phyloP scores from a whole-genome alignment of 2,888 invertebrate species.

The Serripes groenlandicus region DNA sequence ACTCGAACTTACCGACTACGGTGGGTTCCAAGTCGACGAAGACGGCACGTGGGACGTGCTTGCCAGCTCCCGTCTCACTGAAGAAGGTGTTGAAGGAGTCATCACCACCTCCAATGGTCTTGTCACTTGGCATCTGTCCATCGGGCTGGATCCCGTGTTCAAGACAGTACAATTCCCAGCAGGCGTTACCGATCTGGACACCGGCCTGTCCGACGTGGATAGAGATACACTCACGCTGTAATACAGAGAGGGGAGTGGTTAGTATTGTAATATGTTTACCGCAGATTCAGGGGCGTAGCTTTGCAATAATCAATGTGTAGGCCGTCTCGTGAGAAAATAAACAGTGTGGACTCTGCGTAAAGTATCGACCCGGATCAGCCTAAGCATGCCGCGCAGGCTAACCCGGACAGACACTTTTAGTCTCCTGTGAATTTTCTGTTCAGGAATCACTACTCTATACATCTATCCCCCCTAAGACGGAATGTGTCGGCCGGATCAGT shows the following conservation, averaged over 20 bases:
- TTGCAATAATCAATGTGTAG: too few species aligned
- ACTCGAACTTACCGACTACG: conserved; percentile 91
- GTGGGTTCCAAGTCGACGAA: conserved; percentile 99
- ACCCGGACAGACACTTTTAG: too few species aligned
- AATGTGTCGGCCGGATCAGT: too few species aligned
- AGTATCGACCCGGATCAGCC: too few species aligned
- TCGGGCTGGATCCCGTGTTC: conserved; percentile 87
- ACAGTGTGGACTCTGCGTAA: too few species aligned
- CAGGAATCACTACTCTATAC: too few species aligned
- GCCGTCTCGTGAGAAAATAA: too few species aligned
- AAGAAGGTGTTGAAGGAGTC: conserved; percentile 93
- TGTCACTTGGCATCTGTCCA: conserved; percentile 83
- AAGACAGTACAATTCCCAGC: conserved; percentile 88
- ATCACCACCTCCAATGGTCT: conserved; percentile 89
- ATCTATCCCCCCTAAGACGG: too few species aligned
- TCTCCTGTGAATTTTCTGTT: too few species aligned
- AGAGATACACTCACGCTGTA: conserved; percentile 87
- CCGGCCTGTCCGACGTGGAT: conserved; percentile 88
- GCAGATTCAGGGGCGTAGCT: too few species aligned
- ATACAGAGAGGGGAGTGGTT: conserved; percentile 4
- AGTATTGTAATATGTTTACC: too few species aligned
- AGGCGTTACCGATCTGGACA: conserved; percentile 87
- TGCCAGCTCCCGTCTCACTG: conserved; percentile 96
- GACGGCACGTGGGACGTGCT: conserved; percentile 97
- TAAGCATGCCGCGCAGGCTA: too few species aligned